Base-by-base conservation (phyloP, 2,797 vertebrate species). In the Mallotus villosus region DNA sequence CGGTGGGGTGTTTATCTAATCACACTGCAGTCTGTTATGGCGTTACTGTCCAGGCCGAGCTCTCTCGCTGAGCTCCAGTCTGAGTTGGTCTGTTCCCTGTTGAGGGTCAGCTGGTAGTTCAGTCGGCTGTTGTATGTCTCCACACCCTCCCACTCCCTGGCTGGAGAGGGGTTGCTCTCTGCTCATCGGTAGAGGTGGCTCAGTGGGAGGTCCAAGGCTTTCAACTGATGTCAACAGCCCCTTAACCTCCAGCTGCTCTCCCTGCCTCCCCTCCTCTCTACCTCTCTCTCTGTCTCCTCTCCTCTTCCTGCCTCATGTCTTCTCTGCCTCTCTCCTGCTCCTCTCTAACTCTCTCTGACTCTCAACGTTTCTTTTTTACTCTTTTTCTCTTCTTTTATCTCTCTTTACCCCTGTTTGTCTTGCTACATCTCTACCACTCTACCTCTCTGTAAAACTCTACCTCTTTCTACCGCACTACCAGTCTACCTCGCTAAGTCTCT, bases 141-240 rank as follows among this genome's bases (percentile, higher is more conserved):
- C 9, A 1, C 25, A 11, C 22, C 14, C 22, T 11, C 22, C 19
- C 2, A 19, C 22, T 2, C 9, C 2, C 17, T 9, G 53, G 17
- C 17, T 34, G 16, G 11, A 22, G 51, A 2, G 19, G 16, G 61
- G 6, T 29, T 14, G 21, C 16, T 17, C 7, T 24, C 63, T 51
- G 32, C 3, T 66, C 37, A 49, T 49, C 46, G 12, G 11, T 12
- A 46, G 21, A 46, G 46, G 25, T 19, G 5, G 19, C 5, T 22
- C 25, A 24, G 22, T 69, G 5, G 41, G 32, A 73, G 53, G 53
- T 66, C 17, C 21, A 19, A 14, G 32, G 11, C 25, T 32, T 25
- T 14, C 32, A n/a, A 37, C 29, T 34, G 32, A 34, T 34, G 63
- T 25, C 68, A 67, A 73, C 75, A 80, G 74, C 27, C n/a, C 29